These are phyloP conservation scores for Chaenocephalus aceratus DNA, from an alignment of 2,113 vertebrate species.

Conservation along the genomic window DNA sequence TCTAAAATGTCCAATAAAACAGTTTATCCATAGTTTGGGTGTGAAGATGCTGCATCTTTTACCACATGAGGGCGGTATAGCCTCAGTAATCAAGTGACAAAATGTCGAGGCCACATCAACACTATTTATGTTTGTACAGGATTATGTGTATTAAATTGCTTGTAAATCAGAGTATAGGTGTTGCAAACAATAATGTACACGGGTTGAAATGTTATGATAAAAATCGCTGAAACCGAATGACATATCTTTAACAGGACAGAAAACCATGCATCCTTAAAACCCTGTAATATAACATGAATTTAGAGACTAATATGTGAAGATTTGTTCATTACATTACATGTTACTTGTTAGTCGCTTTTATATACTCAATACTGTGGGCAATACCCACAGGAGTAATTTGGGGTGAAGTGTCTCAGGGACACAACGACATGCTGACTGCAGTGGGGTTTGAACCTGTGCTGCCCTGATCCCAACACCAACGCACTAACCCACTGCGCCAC, in stretches of 20 bases:
- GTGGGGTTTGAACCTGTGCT: too few relatives aligned
- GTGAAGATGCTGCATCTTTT: background rate
- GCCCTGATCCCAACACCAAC: too few relatives aligned
- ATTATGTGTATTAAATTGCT: background rate
- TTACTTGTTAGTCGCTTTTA: too few relatives aligned
- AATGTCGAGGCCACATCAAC: background rate
- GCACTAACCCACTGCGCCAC: too few relatives aligned
- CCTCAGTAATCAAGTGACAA: background rate
- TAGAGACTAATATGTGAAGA: background rate
- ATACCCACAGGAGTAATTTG: too few relatives aligned
- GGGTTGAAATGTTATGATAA: background rate
- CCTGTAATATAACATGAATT: too few relatives aligned
- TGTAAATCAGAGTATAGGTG: background rate
- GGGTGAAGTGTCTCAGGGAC: too few relatives aligned
- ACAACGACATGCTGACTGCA: too few relatives aligned
- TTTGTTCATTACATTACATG: too few relatives aligned
- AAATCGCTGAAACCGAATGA: too few relatives aligned
- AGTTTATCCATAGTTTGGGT: background rate
- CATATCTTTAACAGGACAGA: background rate
- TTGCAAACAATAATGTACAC: background rate
- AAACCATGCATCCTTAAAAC: background rate
- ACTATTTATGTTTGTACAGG: background rate
- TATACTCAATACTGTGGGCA: too few relatives aligned
- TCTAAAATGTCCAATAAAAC: background rate
- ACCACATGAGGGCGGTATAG: slow-evolving; percentile 58